Evolutionary conservation across 2,888 invertebrate species (phyloP), one percentile per base, ranked within the genome.

Genomic region (Euspilapteryx auroguttella): DNA sequence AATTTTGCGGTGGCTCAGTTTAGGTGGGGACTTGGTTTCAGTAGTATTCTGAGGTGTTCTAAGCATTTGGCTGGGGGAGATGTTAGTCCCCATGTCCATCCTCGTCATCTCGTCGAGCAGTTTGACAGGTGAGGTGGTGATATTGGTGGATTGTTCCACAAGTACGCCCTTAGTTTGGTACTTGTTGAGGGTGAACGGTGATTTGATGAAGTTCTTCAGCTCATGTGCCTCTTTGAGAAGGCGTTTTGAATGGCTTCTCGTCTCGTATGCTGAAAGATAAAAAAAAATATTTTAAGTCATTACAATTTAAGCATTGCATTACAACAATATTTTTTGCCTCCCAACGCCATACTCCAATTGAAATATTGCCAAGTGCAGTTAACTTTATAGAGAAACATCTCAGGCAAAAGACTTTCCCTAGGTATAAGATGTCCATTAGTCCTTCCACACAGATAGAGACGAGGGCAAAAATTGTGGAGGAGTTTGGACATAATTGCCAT

Each of bases 181-280:
- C 39, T 73, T 73, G 21, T 61, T 66, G n/a, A 77, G 43, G 9
- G 71, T 71, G 31, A 73, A 69, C 0, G 76, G 75, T 2, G 76
- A 75, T 33, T 71, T 73, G 14, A 76, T 66, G 29, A 76, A 75
- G 36, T 64, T 68, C 40, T 73, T 73, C 34, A 71, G 41, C 37
- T 66, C 66, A 30, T 58, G 47, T 21, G 40, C 52, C 34, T 69
- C 65, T 35, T 54, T 59, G 2, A 66, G 44, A 24, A 61, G 40
- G 31, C 53, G 61, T 30, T 47, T 48, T 2, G 56, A 49, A 13
- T 55, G 57, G 33, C 57, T 62, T 39, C 61, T 51, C 7, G 62
- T 66, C 34, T 48, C 65, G 47, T 50, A 69, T 40, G 33, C 62
- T 40, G 21, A 20, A n/a, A 13, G 7, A 21, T 14, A 11, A 9